These are phyloP conservation scores for Urocitellus parryii DNA, from an alignment of 2,113 vertebrate genomes.

Conservation along the genomic window DNA sequence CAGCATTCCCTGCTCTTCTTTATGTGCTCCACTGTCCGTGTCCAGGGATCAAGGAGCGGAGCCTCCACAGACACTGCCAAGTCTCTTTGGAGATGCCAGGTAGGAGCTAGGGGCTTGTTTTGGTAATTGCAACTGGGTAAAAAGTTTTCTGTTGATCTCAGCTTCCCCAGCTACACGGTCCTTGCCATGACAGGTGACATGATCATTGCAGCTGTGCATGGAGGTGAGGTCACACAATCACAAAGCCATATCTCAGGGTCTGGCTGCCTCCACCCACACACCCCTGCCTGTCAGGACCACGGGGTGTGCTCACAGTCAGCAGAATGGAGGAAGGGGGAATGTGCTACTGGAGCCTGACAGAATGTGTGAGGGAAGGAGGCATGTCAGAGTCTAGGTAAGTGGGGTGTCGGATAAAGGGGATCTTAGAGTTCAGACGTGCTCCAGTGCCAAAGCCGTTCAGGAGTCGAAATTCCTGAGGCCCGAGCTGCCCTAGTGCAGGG, in stretches of 20 bases:
- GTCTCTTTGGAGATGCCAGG: too few species aligned
- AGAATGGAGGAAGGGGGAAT: neutral
- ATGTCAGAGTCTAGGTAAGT: neutral
- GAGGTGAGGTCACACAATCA: neutral
- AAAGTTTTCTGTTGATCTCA: neutral
- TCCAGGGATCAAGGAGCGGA: too few species aligned
- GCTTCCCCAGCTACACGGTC: too few species aligned
- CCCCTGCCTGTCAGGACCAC: too few species aligned
- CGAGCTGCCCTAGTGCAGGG: neutral
- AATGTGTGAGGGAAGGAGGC: neutral
- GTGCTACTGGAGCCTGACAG: too few species aligned
- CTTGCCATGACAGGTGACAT: neutral
- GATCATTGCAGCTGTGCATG: neutral
- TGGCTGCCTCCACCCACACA: neutral
- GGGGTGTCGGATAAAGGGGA: neutral
- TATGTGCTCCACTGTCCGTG: too few species aligned
- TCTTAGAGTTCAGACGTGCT: neutral
- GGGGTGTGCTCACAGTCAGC: neutral
- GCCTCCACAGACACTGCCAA: too few species aligned
- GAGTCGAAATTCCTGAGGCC: neutral
- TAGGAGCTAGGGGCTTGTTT: neutral
- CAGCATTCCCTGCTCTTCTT: too few species aligned
- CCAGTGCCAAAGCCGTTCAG: neutral
- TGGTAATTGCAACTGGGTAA: too few species aligned
- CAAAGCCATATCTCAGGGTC: accelerated